Evolutionary conservation across 64 coral and sea anemone species (phyloP).

Genomic region (Astreopora myriophthalma): DNA sequence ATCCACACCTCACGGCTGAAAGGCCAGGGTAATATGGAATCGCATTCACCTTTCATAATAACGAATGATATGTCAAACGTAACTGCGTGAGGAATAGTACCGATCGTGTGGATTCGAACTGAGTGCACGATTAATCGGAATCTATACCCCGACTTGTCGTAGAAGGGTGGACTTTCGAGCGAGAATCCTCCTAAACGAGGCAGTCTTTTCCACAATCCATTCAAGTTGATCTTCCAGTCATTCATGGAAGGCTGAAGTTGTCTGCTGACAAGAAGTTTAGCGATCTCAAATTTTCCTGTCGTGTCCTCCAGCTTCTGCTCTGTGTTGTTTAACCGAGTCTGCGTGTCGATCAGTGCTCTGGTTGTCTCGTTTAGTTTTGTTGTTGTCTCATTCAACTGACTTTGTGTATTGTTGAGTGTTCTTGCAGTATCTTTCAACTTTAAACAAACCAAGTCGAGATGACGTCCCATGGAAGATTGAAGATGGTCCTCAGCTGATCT

Average conservation of each 20-base stretch:
- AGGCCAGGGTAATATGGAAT: constrained; percentile 74
- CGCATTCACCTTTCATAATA: constrained; percentile 77
- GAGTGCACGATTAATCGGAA: constrained; percentile 30
- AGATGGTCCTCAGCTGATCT: neutral
- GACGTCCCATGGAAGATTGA: neutral
- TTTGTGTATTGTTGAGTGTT: neutral
- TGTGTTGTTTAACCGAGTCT: neutral
- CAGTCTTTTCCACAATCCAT: neutral
- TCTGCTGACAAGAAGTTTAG: neutral
- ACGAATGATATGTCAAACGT: constrained; percentile 66
- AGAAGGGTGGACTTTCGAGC: constrained; percentile 32
- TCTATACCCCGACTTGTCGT: constrained; percentile 79
- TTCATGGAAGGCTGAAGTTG: neutral
- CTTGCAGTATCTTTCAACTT: neutral
- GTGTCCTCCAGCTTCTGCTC: neutral
- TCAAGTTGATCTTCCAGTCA: neutral
- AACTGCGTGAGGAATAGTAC: too few species aligned
- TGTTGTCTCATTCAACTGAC: neutral
- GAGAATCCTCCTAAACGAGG: too few species aligned
- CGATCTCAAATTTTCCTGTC: neutral
- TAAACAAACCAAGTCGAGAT: neutral
- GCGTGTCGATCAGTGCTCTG: too few species aligned
- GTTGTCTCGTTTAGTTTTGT: neutral
- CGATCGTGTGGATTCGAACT: too few species aligned
- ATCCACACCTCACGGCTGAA: constrained; percentile 61